Evolutionary conservation across 2,888 invertebrate genomes (phyloP), one percentile per base, ranked within the genome.

Genomic region (Ormyrus pomaceus): DNA sequence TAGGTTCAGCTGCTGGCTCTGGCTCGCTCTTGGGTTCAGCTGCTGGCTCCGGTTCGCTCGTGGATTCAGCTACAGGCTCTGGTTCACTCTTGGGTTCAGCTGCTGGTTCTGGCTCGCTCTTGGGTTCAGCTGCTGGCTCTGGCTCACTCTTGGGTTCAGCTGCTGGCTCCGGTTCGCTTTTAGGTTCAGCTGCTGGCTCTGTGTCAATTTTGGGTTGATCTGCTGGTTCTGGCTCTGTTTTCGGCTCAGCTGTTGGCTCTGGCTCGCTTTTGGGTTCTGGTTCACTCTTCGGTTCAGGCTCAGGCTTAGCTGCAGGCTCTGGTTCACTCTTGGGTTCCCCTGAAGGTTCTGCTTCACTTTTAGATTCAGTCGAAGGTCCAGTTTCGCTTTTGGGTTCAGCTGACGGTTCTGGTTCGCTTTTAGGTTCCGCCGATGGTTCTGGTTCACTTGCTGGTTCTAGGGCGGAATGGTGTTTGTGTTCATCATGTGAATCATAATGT

Each of bases 301-400:
- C 83, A 51, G 75, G 50, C 46, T 71, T 59, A 6, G 58, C 81
- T 0, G 87, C 83, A 62, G 87, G 86, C 82, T 88, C 86, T 19
- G 2, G 89, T 87, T 84, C 86, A 83, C 69, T 7, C 78, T 89
- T 86, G 0, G 89, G 85, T 68, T 82, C 82, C 3, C 3, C 87
- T 79, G 70, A 45, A n/a, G 87, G 53, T 61, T 82, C 65, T 11
- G 83, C 83, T 75, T 84, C 86, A 83, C 75, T 86, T 80, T 70
- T 72, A 0, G 79, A 72, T 82, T 84, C 84, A 11, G 68, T 55
- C 2, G 85, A 88, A 46, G 86, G 87, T 82, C 86, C 87, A 6
- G 84, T 75, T 48, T 85, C 86, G 8, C 83, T 68, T 82, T 88
- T 86, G 0, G 89, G 85, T 74, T 81, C 81, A 10, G 83, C 71